Evolutionary conservation across 2,113 vertebrate genomes (phyloP), one percentile per base, ranked within the genome.

Genomic region (Zapus hudsonius): DNA sequence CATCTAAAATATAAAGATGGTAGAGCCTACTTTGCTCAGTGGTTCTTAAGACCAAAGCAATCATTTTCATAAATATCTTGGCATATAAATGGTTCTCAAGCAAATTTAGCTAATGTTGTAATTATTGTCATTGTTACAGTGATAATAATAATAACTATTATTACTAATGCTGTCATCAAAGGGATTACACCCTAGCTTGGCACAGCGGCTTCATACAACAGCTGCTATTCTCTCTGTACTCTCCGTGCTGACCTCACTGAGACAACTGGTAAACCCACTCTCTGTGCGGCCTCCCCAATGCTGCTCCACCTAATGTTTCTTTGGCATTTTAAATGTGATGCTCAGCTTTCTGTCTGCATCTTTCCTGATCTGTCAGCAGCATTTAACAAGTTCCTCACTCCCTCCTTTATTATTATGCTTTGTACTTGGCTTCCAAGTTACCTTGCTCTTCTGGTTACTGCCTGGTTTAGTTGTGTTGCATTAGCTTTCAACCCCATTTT

Each of bases 121-220:
- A 94, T 86, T 76, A 92, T 79, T 90, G 75, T 82, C 79, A 90
- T 47, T 81, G 33, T 75, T 87, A 89, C 33, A 27, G 82, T 75
- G 69, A 95, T 66, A 69, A 40, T 67, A 69, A 78, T 84, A 57
- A 82, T 27, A 75, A 61, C 27, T 1, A 25, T 73, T 84, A 79
- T 75, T 55, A 61, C 70, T 70, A 52, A 64, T 75, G 55, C 76
- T 80, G 19, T 42, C 87, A 44, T 10, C 38, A 87, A 3, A 17
- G 72, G 5, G 25, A 38, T 66, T 7, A 27, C 19, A 40, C 31
- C 42, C 47, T 40, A 61, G 15, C 31, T 36, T 1, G 61, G 55
- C 33, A 69, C 40, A 44, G 20, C 38, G 64, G 15, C 63, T 80
- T 82, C 59, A 23, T 36, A 19, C 52, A 59, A 42, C 64, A 84